These are phyloP conservation scores for Archips xylosteana DNA, from an alignment of 2,888 invertebrate species.

Conservation along the genomic window DNA sequence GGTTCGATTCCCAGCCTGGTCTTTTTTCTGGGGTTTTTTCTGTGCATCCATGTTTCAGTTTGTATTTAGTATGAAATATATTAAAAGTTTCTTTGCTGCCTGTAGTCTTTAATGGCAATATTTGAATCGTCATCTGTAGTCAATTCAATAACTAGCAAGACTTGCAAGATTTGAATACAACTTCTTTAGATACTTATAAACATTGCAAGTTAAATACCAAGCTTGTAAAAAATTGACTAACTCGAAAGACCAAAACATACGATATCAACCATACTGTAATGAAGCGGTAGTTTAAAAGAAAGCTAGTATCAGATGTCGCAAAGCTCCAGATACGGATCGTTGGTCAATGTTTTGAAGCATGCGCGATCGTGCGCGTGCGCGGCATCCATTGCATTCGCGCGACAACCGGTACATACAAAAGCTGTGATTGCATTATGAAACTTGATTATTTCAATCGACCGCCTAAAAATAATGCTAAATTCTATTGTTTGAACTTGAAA, in stretches of 20 bases:
- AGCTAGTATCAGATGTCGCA: conserved; percentile 61
- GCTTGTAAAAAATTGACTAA: too few species aligned
- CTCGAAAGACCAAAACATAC: neutral
- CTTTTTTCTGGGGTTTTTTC: too few species aligned
- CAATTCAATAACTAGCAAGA: too few species aligned
- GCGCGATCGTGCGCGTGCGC: conserved; percentile 40
- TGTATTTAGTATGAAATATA: too few species aligned
- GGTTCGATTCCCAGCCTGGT: too few species aligned
- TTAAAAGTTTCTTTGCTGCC: too few species aligned
- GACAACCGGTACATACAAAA: conserved; percentile 42
- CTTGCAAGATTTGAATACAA: too few species aligned
- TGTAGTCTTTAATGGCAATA: too few species aligned
- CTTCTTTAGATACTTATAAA: too few species aligned
- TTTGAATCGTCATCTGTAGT: too few species aligned
- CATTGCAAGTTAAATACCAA: too few species aligned
- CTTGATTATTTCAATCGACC: conserved; percentile 25
- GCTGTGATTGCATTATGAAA: conserved; percentile 37
- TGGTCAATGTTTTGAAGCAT: conserved; percentile 60
- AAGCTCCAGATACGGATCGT: conserved; percentile 66
- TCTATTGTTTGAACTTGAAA: neutral
- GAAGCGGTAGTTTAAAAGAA: neutral
- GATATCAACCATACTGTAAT: neutral
- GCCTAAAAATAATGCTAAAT: conserved; percentile 26
- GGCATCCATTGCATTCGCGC: conserved; percentile 33
- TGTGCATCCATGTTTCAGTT: too few species aligned